These are phyloP conservation scores for Papilio machaon DNA, from an alignment of 1,140 invertebrate species.

Conservation along the genomic window DNA sequence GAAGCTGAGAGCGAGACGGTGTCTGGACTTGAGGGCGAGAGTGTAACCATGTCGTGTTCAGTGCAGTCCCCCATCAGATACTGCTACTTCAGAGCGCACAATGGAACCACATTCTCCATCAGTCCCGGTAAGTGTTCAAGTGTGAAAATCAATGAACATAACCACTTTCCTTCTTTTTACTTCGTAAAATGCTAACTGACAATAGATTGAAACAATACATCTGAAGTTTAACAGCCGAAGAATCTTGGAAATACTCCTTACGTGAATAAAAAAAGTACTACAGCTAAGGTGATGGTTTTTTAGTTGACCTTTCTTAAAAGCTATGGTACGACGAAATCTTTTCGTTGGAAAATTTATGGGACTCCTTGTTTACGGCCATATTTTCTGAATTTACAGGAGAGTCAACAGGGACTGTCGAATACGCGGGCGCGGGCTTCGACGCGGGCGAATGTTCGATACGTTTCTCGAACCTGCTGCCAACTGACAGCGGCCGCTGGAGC, in stretches of 20 bases:
- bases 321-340: too few relatives aligned
- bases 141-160: background rate
- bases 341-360: too few relatives aligned
- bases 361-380: background rate
- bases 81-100: slow-evolving; percentile 69
- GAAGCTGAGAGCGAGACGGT: slow-evolving; percentile 42
- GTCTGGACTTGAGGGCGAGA: slow-evolving; percentile 44
- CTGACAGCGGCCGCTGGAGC: slow-evolving; percentile 60
- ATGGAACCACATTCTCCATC: slow-evolving; percentile 64
- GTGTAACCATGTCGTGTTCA: slow-evolving; percentile 60
- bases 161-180: background rate
- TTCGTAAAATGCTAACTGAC: too few relatives aligned
- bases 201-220: too few relatives aligned
- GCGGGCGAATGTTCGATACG: slow-evolving; percentile 64
- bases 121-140: slow-evolving; percentile 54
- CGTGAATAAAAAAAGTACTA: too few relatives aligned
- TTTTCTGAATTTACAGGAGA: slow-evolving; percentile 37
- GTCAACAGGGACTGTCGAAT: slow-evolving; percentile 45
- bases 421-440: slow-evolving; percentile 60
- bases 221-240: too few relatives aligned
- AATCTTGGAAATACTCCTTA: too few relatives aligned
- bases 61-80: slow-evolving; percentile 61
- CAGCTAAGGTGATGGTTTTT: too few relatives aligned
- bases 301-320: too few relatives aligned
- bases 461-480: slow-evolving; percentile 46